Base-by-base conservation (phyloP, 2,797 vertebrate genomes). In the Fistularia commersonii region DNA sequence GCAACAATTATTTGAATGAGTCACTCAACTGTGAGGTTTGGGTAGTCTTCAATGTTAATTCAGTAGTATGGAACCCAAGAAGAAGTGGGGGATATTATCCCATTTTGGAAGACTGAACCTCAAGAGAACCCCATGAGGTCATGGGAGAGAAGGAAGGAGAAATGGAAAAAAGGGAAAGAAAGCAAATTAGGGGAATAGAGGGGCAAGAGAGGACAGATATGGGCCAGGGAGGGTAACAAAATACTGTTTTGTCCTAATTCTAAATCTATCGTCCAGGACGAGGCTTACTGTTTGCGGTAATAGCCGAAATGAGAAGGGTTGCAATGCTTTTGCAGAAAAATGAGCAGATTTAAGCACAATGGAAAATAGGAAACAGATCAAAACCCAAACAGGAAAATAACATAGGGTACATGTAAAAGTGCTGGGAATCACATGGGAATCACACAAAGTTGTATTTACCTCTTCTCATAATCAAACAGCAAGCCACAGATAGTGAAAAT, bases 1-100 rank as follows among this genome's bases (percentile, higher is more conserved):
- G 79, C 79, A 83, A 87, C 82, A 88, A 86, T 89, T 88, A 88
- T 85, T 81, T 74, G 59, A 81, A 74, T 82, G 84, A 88, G 79
- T 89, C 81, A 85, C 73, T 87, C 69, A 59, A 59, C 56, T 67
- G 41, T 67, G 67, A 77, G 81, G 63, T 80, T 83, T 80, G 63
- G 44, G 46, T 45, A 45, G 55, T 53, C 59, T 52, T 66, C 67
- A 45, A 62, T 72, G 71, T 72, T 72, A 76, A 80, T 72, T 76
- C n/a, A 15, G 66, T 67, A 71, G 39, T 67, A 64, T 70, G 47
- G 8, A 62, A 44, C 59, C 60, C 37, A 51, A 53, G 50, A 61
- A 41, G 45, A 59, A 41, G 40, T 35, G 5, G 35, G 6, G 41
- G 42, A 41, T 48, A 45, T 51, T 35, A 54, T 78, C 66, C 61